Conservation (phyloP, 2,797 vertebrate genomes). For the Phrynocephalus vlangalii region DNA sequence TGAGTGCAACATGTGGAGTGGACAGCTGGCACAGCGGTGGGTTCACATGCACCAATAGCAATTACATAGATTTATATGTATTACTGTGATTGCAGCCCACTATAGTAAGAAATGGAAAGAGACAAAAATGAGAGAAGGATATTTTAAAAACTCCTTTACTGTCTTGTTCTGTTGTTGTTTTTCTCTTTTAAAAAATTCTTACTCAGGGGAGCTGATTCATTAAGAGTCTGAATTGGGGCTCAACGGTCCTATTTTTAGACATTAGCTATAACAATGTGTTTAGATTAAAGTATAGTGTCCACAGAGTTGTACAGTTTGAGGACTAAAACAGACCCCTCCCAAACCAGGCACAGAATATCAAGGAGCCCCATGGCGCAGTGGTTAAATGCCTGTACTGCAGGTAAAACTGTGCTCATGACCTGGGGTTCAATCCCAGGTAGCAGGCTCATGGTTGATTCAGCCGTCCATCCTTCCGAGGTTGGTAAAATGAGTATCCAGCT, state of each 20-base stretch:
- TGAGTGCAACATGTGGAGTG: slow-evolving; percentile 24
- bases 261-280: not conserved
- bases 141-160: not conserved
- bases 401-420: no score
- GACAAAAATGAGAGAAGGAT: not conserved
- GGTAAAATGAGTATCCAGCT: no score
- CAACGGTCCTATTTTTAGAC: not conserved
- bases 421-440: no score
- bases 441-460: no score
- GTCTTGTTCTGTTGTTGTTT: not conserved
- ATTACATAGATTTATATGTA: slow-evolving; percentile 22
- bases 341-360: not conserved
- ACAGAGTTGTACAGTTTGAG: not conserved
- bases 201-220: not conserved
- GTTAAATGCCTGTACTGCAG: no score
- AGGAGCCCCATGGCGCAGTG: no score
- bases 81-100: not conserved
- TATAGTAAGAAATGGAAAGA: slow-evolving; percentile 12
- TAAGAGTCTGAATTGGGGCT: not conserved
- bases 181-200: not conserved
- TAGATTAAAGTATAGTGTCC: not conserved
- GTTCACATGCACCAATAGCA: slow-evolving; percentile 4
- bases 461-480: no score
- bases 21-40: slow-evolving; percentile 30
- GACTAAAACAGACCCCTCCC: not conserved